Conservation (phyloP, 2,888 invertebrate genomes). For the Xylophagus ater region DNA sequence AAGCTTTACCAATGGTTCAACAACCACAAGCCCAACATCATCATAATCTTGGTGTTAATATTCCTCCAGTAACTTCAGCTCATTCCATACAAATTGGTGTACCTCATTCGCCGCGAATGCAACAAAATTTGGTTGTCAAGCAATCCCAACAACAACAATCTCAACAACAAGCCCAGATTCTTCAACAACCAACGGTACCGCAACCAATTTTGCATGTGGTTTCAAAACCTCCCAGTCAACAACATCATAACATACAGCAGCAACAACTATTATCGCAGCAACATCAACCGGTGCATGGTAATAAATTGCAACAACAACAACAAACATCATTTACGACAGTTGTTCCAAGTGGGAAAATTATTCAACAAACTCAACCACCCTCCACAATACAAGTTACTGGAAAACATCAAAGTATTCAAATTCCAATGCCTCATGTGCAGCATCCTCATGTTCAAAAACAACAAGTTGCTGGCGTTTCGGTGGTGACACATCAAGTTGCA, state of each 20-base stretch:
- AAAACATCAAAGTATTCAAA: conserved; percentile 38
- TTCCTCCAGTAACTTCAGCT: conserved; percentile 30
- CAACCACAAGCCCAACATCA: conserved; percentile 23
- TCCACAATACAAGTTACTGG: conserved; percentile 19
- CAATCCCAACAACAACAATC: conserved; percentile 13
- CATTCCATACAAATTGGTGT: conserved; percentile 20
- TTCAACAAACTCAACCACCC: conserved; percentile 9
- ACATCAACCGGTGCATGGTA: conserved; percentile 17
- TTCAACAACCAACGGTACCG: conserved; percentile 2
- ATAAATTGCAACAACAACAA: conserved; percentile 14
- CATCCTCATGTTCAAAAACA: conserved; percentile 11
- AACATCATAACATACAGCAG: conserved; percentile 18
- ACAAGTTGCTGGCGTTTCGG: conserved; percentile 20
- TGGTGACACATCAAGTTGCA: conserved; percentile 22
- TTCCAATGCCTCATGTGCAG: conserved; percentile 39
- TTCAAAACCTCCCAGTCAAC: conserved; percentile 10
- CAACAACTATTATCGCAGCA: conserved; percentile 18
- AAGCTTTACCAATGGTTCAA: conserved; percentile 15
- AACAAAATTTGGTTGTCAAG: conserved; percentile 15
- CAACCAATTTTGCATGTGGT: conserved; percentile 13
- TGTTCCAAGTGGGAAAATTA: conserved; percentile 12
- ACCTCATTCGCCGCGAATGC: conserved; percentile 25
- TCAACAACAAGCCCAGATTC: conserved; percentile 20
- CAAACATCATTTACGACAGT: conserved; percentile 5
- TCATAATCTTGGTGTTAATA: conserved; percentile 29